Percentiles rank a stretch among this genome's conserved stretches.
Conservation (phyloP, 2,113 vertebrate genomes). For the Tretioscincus oriximinensis region DNA sequence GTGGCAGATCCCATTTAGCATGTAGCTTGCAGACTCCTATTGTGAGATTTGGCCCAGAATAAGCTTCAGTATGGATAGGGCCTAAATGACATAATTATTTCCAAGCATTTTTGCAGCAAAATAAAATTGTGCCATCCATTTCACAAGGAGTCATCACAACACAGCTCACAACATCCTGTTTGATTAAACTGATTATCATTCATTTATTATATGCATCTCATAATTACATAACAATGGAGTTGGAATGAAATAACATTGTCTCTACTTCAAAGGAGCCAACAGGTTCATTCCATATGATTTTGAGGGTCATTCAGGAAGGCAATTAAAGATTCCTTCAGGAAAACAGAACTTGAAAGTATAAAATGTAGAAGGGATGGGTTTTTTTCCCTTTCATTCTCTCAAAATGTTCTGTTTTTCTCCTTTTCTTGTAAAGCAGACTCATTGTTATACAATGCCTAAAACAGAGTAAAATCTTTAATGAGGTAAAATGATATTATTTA, state of each 20-base stretch:
- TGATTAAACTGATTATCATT: slow-evolving; percentile 76
- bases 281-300: slow-evolving; percentile 77
- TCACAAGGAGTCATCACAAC: slow-evolving; percentile 71
- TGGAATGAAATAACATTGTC: slow-evolving; percentile 74
- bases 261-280: slow-evolving; percentile 75
- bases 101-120: slow-evolving; percentile 73
- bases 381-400: slow-evolving; percentile 50
- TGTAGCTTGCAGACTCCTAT: too few species aligned
- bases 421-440: slow-evolving; percentile 59
- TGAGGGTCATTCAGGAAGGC: slow-evolving; percentile 76
- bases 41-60: too few species aligned
- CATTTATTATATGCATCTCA: slow-evolving; percentile 79
- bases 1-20: too few species aligned
- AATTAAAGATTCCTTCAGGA: slow-evolving; percentile 73
- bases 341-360: slow-evolving; percentile 60
- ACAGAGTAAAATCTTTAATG: slow-evolving; percentile 20
- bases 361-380: slow-evolving; percentile 47
- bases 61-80: too few species aligned
- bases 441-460: slow-evolving; percentile 39
- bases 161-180: slow-evolving; percentile 73
- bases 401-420: slow-evolving; percentile 49
- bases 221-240: slow-evolving; percentile 80
- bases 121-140: slow-evolving; percentile 76
- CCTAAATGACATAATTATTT: slow-evolving; percentile 78
- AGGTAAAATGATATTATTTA: slow-evolving; percentile 15